Evolutionary conservation across 2,888 invertebrate genomes (phyloP).

Genomic region (Zhuqinia jingwanae): DNA sequence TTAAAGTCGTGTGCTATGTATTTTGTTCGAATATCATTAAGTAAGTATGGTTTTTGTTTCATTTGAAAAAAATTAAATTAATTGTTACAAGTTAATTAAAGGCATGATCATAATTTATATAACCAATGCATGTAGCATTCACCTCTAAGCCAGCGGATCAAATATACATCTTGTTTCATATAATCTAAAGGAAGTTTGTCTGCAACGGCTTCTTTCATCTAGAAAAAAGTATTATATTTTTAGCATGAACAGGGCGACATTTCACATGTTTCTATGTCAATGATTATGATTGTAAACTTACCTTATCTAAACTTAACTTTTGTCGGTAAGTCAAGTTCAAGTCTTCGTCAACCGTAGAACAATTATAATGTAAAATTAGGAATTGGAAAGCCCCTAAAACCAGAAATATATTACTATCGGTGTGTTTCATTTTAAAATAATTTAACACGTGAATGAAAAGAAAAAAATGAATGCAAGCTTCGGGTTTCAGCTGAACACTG

Average conservation of each 20-base stretch:
- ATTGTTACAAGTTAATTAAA: background rate
- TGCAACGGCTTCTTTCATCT: background rate
- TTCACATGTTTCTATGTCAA: background rate
- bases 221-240: background rate
- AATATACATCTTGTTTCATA: conserved; percentile 25
- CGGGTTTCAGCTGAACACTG: too few species aligned
- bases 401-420: too few species aligned
- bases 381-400: background rate
- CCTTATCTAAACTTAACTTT: conserved; percentile 15
- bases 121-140: too few species aligned
- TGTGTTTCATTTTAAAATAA: too few species aligned
- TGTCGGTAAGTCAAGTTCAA: background rate
- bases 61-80: background rate
- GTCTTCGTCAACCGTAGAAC: background rate
- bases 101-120: background rate
- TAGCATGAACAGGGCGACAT: too few species aligned
- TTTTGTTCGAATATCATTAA: background rate
- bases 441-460: too few species aligned
- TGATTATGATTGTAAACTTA: background rate
- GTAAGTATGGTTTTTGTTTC: background rate
- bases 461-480: too few species aligned
- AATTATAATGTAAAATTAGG: background rate
- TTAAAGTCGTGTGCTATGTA: conserved; percentile 1
- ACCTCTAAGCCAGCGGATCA: conserved; percentile 21
- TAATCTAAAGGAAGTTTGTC: conserved; percentile 1